phyloP scores from a whole-genome alignment of 2,888 invertebrate genomes.

The Chymomyza fuscimana region DNA sequence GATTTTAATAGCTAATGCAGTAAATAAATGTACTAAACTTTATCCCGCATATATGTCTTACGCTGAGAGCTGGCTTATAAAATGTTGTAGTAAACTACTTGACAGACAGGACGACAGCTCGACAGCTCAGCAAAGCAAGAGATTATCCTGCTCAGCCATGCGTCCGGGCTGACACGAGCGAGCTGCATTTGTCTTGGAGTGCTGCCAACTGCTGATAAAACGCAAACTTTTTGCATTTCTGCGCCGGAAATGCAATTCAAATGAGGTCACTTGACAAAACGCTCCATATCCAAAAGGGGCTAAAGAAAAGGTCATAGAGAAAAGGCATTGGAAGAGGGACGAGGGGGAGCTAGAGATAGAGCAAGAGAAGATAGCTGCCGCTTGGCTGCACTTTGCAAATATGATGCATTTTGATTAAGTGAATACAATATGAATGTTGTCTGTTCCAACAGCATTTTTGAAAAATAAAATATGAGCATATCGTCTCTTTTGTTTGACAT shows the following conservation, averaged over 20 bases:
- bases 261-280: slow-evolving; percentile 45
- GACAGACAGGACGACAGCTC: slow-evolving; percentile 12
- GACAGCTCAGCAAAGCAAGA: slow-evolving; percentile 3
- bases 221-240: slow-evolving; percentile 49
- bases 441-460: slow-evolving; percentile 33
- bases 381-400: slow-evolving; percentile 30
- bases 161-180: slow-evolving; percentile 9
- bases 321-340: not conserved
- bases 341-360: too few species aligned
- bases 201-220: slow-evolving; percentile 54
- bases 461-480: not conserved
- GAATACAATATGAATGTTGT: slow-evolving; percentile 55
- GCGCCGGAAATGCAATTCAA: slow-evolving; percentile 52
- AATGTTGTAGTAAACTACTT: not conserved
- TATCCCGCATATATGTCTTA: not conserved
- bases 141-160: slow-evolving; percentile 43
- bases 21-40: not conserved
- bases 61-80: not conserved
- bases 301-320: slow-evolving; percentile 6
- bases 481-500: not conserved
- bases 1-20: not conserved
- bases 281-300: slow-evolving; percentile 10
- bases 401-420: slow-evolving; percentile 65
- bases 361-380: slow-evolving; percentile 5
- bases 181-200: slow-evolving; percentile 1